Percentiles rank a stretch among this genome's conserved stretches.
phyloP scores from a whole-genome alignment of 1,140 invertebrate species.

The Formica exsecta region DNA sequence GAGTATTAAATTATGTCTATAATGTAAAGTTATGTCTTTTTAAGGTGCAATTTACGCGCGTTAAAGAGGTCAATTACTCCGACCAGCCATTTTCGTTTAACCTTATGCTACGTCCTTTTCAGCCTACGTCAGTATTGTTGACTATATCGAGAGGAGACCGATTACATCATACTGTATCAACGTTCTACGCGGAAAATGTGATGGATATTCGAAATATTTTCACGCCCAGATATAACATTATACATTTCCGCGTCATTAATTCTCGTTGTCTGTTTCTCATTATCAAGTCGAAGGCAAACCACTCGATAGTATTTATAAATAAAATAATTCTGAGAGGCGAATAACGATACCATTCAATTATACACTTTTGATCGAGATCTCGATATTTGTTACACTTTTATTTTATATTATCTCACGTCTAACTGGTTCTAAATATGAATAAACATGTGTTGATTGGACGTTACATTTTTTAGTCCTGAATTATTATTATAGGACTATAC shows the following conservation, averaged over 20 bases:
- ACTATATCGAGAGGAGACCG: not conserved
- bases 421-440: not conserved
- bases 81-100: conserved; percentile 32
- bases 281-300: conserved; percentile 21
- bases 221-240: conserved; percentile 8
- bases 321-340: conserved; percentile 11
- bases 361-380: not conserved
- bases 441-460: not conserved
- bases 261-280: conserved; percentile 8
- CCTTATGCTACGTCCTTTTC: not conserved
- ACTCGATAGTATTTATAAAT: not conserved
- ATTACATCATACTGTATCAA: conserved; percentile 11
- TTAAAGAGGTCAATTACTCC: conserved; percentile 50
- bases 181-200: conserved; percentile 18
- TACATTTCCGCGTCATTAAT: conserved; percentile 7
- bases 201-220: conserved; percentile 24
- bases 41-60: conserved; percentile 24
- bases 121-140: conserved; percentile 20
- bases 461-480: not conserved
- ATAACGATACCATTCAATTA: not conserved
- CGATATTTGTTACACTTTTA: not conserved
- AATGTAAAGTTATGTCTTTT: conserved; percentile 26
- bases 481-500: not conserved
- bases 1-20: not conserved
- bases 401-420: not conserved